Evolutionary conservation across 1,140 invertebrate species (phyloP).

Genomic region (Aphis gossypii): DNA sequence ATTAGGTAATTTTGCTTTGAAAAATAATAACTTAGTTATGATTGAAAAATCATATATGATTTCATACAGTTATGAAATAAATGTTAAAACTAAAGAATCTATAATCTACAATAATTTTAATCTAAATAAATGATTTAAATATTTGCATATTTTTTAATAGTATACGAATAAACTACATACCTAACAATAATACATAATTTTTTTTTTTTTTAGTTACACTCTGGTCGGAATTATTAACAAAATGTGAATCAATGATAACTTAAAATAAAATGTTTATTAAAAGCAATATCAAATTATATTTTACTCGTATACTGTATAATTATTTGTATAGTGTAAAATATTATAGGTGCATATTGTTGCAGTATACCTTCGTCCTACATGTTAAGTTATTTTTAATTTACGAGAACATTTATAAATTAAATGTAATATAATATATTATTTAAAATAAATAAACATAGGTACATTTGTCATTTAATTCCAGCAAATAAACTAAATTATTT

Average conservation of each 20-base stretch:
- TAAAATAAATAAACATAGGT: not conserved
- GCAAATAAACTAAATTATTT: not conserved
- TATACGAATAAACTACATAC: not conserved
- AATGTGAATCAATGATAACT: not conserved
- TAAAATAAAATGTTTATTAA: not conserved
- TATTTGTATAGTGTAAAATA: not conserved
- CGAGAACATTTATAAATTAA: not conserved
- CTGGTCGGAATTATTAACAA: not conserved
- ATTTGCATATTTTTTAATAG: not conserved
- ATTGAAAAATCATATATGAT: not conserved
- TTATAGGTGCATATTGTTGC: not conserved
- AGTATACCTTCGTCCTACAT: not conserved
- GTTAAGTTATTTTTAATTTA: not conserved
- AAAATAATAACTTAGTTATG: not conserved
- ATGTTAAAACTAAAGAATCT: not conserved
- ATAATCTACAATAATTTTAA: not conserved
- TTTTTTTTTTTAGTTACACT: not conserved
- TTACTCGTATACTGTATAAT: not conserved
- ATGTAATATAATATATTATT: not conserved
- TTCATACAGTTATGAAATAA: too few species aligned
- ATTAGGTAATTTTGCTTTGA: not conserved
- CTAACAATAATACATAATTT: not conserved
- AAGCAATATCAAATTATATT: not conserved
- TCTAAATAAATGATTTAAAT: not conserved
- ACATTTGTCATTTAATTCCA: not conserved